A percentile compares a stretch with the other conserved stretches of the same genome.
These are phyloP conservation scores for Zoanthus gigantus DNA, from an alignment of 92 coral and sea anemone genomes.

Conservation along the genomic window DNA sequence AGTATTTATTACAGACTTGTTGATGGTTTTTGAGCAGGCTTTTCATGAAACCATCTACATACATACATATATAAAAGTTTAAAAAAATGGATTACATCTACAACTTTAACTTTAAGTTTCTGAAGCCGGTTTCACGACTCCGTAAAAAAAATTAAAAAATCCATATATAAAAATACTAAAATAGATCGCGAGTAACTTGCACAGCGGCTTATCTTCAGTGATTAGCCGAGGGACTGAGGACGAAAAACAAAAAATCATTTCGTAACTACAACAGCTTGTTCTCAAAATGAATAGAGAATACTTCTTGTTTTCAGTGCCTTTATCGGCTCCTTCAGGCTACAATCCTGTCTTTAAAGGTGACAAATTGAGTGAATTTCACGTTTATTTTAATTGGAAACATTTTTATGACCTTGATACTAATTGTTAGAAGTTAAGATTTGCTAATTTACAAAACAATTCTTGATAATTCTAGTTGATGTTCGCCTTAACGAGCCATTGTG, in stretches of 20 bases:
- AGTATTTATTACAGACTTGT: no score
- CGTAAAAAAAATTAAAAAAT: no score
- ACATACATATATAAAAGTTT: not conserved
- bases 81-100: no score
- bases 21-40: no score
- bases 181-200: not conserved
- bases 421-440: not conserved
- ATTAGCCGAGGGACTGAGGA: not conserved
- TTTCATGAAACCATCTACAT: no score
- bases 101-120: no score
- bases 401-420: not conserved
- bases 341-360: constrained; percentile 94
- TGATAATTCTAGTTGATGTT: constrained; percentile 76
- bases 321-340: constrained; percentile 84
- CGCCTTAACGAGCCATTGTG: constrained; percentile 95
- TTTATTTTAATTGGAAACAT: not conserved
- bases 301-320: constrained; percentile 64
- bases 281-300: constrained; percentile 70
- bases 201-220: not conserved
- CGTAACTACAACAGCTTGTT: not conserved
- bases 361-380: not conserved
- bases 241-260: not conserved
- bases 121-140: no score
- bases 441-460: not conserved
- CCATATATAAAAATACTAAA: no score